Base-by-base conservation (phyloP, 1,140 invertebrate species). In the Caenorhabditis inopinata region DNA sequence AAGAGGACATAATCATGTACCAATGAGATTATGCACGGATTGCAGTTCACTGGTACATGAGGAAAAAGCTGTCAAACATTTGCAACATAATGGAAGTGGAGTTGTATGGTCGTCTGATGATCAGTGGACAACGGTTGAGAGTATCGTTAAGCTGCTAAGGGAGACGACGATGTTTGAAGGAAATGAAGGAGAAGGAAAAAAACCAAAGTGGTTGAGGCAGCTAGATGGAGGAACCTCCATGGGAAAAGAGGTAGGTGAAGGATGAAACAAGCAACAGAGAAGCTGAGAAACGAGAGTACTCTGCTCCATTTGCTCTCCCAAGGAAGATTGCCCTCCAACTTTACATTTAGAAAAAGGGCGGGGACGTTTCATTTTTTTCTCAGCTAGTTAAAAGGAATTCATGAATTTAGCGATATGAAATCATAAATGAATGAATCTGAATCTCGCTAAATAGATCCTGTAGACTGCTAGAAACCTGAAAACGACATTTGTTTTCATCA, bases 1-100 rank as follows among this genome's bases (percentile, higher is more conserved):
- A 16, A 95, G 93, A 88, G 96, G 94, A 85, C 98, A 99, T 89
- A 93, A 94, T 23, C 96, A 96, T 88, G 93, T 94, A 88, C 97
- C 97, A 96, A 80, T 92, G 95, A 35, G 97, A 95, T 89, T 99
- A 95, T 89, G 91, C 92, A 83, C 94, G 76, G 86, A 87, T 48
- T 87, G 86, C 48, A 78, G 87, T n/a, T 47, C 47, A 12, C 46
- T 58, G 23, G 58, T 86, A 2, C 87, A 88, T 75, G 27, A 74
- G 7, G 74, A 80, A 16, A 18, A 18, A 3, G 23, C 82, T 12
- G 47, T 79, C 2, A 46, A 78, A 0, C 87, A 88, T 75, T 62
- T 85, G n/a, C 35, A 79, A 45, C 87, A 88, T 74, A 53, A 35
- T 1, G 82, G 86, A 18, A 76, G 48, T 38, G 77, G 42, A 27